These are phyloP conservation scores for Onychomys torridus DNA, from an alignment of 2,797 vertebrate species.

Conservation along the genomic window DNA sequence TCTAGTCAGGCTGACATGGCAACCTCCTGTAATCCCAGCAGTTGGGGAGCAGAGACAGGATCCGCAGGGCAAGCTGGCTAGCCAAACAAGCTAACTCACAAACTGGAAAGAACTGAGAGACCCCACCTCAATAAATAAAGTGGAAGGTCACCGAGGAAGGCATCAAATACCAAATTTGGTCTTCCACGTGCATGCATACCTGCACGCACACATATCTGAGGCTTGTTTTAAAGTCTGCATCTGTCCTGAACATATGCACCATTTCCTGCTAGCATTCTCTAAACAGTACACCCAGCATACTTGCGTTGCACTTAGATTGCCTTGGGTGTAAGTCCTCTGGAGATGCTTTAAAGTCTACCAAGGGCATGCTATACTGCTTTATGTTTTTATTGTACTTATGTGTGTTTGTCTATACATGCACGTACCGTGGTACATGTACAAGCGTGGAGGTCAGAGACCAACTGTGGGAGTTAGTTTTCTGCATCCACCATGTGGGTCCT, in stretches of 20 bases:
- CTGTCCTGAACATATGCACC: not conserved
- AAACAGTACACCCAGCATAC: not conserved
- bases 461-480: not conserved
- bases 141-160: not conserved
- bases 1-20: not conserved
- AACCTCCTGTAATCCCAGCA: not conserved
- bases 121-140: not conserved
- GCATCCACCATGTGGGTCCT: not conserved
- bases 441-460: not conserved
- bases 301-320: not conserved
- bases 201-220: not conserved
- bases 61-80: not conserved
- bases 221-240: not conserved
- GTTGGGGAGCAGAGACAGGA: not conserved
- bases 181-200: too few species aligned
- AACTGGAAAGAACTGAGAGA: not conserved
- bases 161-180: not conserved
- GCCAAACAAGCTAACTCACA: not conserved
- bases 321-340: not conserved
- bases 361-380: not conserved
- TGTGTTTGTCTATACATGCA: not conserved
- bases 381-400: not conserved
- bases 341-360: not conserved
- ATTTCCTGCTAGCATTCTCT: not conserved
- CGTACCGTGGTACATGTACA: not conserved